Evolutionary conservation across 2,888 invertebrate species (phyloP).

Genomic region (Leptopterna dolabrata): DNA sequence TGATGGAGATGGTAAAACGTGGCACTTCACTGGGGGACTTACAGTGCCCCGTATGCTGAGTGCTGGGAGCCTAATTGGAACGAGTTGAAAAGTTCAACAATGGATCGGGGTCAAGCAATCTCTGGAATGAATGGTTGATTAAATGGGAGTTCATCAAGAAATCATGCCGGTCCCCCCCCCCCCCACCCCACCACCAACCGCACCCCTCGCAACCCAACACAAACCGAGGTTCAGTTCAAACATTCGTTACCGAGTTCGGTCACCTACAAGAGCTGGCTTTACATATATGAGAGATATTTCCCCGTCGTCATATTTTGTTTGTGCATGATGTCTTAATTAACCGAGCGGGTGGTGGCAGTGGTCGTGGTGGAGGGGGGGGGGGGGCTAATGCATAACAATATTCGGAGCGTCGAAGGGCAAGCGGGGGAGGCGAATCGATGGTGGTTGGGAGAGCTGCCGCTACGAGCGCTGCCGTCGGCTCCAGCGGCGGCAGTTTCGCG

Average conservation of each 20-base stretch:
- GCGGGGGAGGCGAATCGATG: conserved; percentile 24
- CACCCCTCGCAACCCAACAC: no score
- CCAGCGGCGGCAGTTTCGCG: background rate
- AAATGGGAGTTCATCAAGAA: background rate
- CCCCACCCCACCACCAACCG: no score
- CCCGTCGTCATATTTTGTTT: conserved; percentile 8
- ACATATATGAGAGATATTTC: background rate
- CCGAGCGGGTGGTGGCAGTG: background rate
- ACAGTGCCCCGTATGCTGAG: no score
- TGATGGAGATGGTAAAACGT: no score
- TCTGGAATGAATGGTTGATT: background rate
- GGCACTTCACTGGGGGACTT: no score
- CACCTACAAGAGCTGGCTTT: background rate
- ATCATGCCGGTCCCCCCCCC: background rate
- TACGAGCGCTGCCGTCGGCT: background rate
- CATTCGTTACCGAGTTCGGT: background rate
- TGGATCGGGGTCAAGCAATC: background rate
- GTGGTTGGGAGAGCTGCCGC: background rate
- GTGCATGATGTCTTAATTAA: conserved; percentile 39
- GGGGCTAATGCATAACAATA: conserved; percentile 41
- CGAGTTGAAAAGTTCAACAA: background rate
- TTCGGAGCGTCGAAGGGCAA: background rate
- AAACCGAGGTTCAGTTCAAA: background rate
- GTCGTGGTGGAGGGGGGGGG: background rate
- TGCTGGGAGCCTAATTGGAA: no score